Evolutionary conservation across 2,888 invertebrate species (phyloP).

Genomic region (Apamea sordens): DNA sequence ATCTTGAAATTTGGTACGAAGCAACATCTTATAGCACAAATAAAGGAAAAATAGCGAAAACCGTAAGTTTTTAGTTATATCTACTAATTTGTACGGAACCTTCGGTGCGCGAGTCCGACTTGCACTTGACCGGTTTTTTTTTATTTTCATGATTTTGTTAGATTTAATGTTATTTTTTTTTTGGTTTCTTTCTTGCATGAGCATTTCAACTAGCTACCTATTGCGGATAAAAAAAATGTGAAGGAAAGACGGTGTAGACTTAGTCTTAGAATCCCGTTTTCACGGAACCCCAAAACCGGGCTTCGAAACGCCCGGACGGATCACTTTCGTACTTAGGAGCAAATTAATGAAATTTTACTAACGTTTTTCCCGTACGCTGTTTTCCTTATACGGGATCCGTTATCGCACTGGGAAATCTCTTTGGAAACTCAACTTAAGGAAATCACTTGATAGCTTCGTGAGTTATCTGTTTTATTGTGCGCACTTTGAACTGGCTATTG

Average conservation of each 20-base stretch:
- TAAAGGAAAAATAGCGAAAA: too few relatives aligned
- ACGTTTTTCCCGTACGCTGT: conserved; percentile 63
- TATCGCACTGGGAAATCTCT: conserved; percentile 53
- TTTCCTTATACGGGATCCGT: conserved; percentile 31
- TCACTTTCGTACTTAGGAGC: conserved; percentile 67
- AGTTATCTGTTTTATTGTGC: conserved; percentile 39
- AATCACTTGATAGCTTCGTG: conserved; percentile 51
- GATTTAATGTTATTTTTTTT: not conserved
- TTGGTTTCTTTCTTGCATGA: not conserved
- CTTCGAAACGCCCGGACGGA: conserved; percentile 54
- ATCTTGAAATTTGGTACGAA: too few relatives aligned
- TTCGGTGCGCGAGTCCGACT: too few relatives aligned
- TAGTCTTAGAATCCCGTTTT: not conserved
- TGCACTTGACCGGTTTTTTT: too few relatives aligned
- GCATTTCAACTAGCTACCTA: not conserved
- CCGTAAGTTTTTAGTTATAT: too few relatives aligned
- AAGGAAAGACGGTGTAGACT: not conserved
- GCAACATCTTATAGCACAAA: too few relatives aligned
- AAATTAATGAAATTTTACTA: conserved; percentile 77
- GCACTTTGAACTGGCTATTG: conserved; percentile 31
- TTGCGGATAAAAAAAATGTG: not conserved
- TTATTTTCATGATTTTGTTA: not conserved
- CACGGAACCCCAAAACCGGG: conserved; percentile 35
- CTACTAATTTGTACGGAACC: too few relatives aligned
- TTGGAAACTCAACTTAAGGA: conserved; percentile 41